Base-by-base conservation (phyloP, 1,140 invertebrate species). In the Papilio dardanus region DNA sequence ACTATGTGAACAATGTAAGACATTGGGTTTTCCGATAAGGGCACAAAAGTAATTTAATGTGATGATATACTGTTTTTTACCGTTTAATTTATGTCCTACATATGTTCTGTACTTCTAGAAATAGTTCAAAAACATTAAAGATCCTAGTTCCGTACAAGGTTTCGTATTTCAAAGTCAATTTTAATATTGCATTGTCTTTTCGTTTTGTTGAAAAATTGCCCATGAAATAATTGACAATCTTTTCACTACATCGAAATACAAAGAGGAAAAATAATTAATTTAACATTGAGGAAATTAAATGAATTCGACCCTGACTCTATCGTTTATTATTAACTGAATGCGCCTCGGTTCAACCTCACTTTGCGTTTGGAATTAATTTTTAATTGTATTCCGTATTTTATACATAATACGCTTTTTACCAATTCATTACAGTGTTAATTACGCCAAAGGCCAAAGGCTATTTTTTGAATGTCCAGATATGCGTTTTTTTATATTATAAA, bases 301-400 rank as follows among this genome's bases (percentile, higher is more conserved):
- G 54, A 58, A 54, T 54, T 24, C 12, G 10, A 54, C 21, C 54
- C 54, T 58, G 21, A 58, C 3, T 58, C 8, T 58, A 58, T 58
- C 24, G 21, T 58, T 58, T 58, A 30, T 28, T 58, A 58, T 54
- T 54, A 50, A 58, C 50, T 24, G 54, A 62, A 62, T 62, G 24
- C 21, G 24, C 10, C 5, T 28, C 50, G 54, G 16, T 62, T 62
- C 12, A 12, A 62, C 54, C 54, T 62, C 54, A 30, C 54, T 21
- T 50, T 19, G 30, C 54, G 24, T 62, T 62, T 62, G 21, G 21
- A 62, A 28, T 62, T 24, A 62, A 62, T 62, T 62, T 62, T 62
- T 62, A 62, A 62, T 62, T 62, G 54, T 62, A 62, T 62, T 28
- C 21, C 54, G 8, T 62, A 5, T 4, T 12, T 62, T 30, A 12